Percentiles rank a stretch among this genome's conserved stretches.
Conservation (phyloP, 2,113 vertebrate species). For the Emydocephalus ijimae region DNA sequence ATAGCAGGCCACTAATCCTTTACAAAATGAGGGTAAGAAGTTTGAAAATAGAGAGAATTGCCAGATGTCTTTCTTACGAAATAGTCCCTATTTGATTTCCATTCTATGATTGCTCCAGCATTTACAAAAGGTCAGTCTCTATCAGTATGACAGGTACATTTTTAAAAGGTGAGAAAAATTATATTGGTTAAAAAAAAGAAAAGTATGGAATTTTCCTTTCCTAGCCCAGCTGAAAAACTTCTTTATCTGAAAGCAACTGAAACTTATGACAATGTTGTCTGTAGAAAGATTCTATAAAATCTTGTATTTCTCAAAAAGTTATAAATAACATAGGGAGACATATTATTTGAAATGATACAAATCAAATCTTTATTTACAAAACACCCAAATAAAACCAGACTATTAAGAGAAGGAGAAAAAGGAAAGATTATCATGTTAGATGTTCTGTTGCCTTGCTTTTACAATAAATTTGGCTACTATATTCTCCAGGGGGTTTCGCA, state of each 20-base stretch:
- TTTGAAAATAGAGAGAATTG: neutral
- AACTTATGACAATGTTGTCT: neutral
- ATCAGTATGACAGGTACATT: neutral
- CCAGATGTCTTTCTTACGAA: neutral
- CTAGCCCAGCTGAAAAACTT: neutral
- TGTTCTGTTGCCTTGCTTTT: neutral
- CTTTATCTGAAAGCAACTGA: neutral
- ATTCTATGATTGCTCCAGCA: slow-evolving; percentile 11
- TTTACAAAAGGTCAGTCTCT: slow-evolving; percentile 9
- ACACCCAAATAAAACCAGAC: neutral
- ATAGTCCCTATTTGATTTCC: neutral
- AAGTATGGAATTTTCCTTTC: neutral
- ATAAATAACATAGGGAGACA: neutral
- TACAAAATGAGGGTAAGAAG: neutral
- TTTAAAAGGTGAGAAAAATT: neutral
- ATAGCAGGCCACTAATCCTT: neutral
- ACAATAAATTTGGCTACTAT: neutral
- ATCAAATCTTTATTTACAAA: neutral
- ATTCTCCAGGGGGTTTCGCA: neutral
- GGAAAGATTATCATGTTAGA: neutral
- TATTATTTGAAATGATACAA: neutral
- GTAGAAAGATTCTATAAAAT: neutral
- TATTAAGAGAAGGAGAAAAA: neutral
- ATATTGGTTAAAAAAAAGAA: slow-evolving; percentile 18
- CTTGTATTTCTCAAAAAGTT: neutral